These are phyloP conservation scores for Aethina tumida DNA, from an alignment of 1,140 invertebrate genomes.

Conservation along the genomic window DNA sequence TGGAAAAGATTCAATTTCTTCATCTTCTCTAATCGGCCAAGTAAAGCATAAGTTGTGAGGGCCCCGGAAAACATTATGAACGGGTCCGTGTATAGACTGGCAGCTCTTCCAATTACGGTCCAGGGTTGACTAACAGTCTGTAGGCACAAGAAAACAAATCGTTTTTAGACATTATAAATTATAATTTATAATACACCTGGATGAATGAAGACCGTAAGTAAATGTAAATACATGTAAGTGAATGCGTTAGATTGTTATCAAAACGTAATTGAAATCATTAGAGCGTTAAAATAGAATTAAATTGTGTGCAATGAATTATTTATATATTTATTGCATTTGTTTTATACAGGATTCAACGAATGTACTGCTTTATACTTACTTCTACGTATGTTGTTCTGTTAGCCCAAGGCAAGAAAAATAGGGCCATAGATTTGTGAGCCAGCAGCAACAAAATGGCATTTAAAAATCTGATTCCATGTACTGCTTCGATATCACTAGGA, in stretches of 20 bases:
- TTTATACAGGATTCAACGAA: slow-evolving; percentile 2
- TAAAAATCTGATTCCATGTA: slow-evolving; percentile 58
- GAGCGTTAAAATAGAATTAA: too few relatives aligned
- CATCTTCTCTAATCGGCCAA: slow-evolving; percentile 46
- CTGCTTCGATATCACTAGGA: slow-evolving; percentile 48
- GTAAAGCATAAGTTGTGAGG: slow-evolving; percentile 53
- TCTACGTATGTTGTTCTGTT: slow-evolving; percentile 59
- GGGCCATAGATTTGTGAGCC: slow-evolving; percentile 63
- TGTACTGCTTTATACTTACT: slow-evolving; percentile 37
- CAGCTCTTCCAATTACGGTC: slow-evolving; percentile 60
- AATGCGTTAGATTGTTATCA: too few relatives aligned
- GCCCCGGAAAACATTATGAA: slow-evolving; percentile 68
- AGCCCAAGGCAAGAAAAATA: slow-evolving; percentile 58
- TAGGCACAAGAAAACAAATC: slow-evolving; percentile 34
- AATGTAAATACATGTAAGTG: too few relatives aligned
- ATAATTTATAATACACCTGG: too few relatives aligned
- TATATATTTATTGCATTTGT: slow-evolving; percentile 1
- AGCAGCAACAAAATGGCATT: slow-evolving; percentile 55
- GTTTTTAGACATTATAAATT: too few relatives aligned
- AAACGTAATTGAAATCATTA: too few relatives aligned
- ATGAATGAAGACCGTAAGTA: too few relatives aligned
- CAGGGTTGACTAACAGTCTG: slow-evolving; percentile 55
- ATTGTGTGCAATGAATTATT: slow-evolving; percentile 5
- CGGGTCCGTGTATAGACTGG: slow-evolving; percentile 66
- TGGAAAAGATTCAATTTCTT: slow-evolving; percentile 47